Evolutionary conservation across 2,888 invertebrate genomes (phyloP).

Genomic region (Listrodromus nycthemerus): DNA sequence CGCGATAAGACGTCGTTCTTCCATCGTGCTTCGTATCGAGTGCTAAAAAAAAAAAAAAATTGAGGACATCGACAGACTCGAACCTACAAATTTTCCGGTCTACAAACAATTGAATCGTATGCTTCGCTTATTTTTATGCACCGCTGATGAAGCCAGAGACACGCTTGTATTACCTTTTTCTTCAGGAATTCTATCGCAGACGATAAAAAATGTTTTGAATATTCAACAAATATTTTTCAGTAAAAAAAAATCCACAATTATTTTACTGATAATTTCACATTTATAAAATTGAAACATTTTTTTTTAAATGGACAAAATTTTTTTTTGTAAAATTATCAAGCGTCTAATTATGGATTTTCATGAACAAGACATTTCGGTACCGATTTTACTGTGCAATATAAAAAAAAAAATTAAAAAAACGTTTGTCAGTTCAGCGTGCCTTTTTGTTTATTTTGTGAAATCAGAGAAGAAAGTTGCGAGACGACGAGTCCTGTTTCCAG

Average conservation of each 20-base stretch:
- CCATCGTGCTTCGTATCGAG: not conserved
- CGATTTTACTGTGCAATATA: too few relatives aligned
- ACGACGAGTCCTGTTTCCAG: conserved; percentile 68
- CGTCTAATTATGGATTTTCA: too few relatives aligned
- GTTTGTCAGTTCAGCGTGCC: not conserved
- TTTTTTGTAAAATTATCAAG: too few relatives aligned
- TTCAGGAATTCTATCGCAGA: not conserved
- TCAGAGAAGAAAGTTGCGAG: conserved; percentile 70
- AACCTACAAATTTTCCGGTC: not conserved
- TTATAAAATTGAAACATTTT: too few relatives aligned
- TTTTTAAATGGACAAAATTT: too few relatives aligned
- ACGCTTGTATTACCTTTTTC: not conserved
- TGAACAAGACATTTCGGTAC: too few relatives aligned
- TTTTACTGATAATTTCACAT: too few relatives aligned
- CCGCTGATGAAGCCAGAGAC: not conserved
- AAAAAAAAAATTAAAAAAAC: not conserved
- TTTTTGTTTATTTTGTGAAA: conserved; percentile 51
- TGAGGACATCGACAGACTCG: not conserved
- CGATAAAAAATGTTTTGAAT: too few relatives aligned
- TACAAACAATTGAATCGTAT: not conserved
- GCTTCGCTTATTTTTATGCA: not conserved
- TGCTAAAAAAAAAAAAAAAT: not conserved
- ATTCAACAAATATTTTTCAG: too few relatives aligned
- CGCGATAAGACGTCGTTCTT: not conserved
- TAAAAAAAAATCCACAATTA: too few relatives aligned